These are phyloP conservation scores for Selene dorsalis DNA, from an alignment of 2,797 vertebrate genomes.

Conservation along the genomic window DNA sequence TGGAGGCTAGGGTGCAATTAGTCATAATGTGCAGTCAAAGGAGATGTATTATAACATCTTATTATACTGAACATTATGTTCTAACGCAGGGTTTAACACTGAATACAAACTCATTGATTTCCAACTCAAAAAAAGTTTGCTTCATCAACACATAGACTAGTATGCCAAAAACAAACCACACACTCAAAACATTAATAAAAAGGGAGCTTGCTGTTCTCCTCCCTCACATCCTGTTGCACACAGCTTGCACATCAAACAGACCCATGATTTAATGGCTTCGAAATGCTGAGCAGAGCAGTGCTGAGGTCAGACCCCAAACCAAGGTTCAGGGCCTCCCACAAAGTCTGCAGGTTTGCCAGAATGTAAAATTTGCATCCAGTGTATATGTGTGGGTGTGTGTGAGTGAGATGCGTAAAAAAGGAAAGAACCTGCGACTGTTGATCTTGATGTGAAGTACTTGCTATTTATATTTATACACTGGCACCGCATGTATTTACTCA, in stretches of 20 bases:
- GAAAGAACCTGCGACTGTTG: not conserved
- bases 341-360: conserved; percentile 55
- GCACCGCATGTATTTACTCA: conserved; percentile 3
- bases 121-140: conserved; percentile 34
- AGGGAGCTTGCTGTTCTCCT: conserved; percentile 58
- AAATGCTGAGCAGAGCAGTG: conserved; percentile 68
- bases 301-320: conserved; percentile 70
- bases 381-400: not conserved
- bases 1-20: not conserved
- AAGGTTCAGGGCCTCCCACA: conserved; percentile 64
- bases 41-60: not conserved
- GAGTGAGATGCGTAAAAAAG: not conserved
- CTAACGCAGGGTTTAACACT: not conserved
- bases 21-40: conserved; percentile 13
- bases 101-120: conserved; percentile 21
- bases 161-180: conserved; percentile 47
- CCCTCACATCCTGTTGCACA: conserved; percentile 68
- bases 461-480: not conserved
- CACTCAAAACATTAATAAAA: conserved; percentile 68
- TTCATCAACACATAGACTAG: conserved; percentile 38
- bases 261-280: conserved; percentile 71
- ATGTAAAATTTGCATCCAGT: conserved; percentile 21
- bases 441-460: conserved; percentile 2
- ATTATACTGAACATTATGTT: conserved; percentile 15
- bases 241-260: conserved; percentile 81